Base-by-base conservation (phyloP, 2,888 invertebrate species). In the Sarcophaga carnaria region DNA sequence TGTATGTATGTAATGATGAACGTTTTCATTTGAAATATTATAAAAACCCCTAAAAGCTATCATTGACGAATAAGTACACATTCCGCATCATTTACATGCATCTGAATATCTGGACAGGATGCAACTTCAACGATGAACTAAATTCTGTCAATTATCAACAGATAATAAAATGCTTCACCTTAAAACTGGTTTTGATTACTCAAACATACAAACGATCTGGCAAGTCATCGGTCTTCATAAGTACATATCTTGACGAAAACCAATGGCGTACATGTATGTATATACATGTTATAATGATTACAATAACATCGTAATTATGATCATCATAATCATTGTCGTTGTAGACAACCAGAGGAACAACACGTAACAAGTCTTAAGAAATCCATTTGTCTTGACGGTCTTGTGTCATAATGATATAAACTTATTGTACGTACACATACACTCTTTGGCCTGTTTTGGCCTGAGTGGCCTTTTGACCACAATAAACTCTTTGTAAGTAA, bases 391-490 rank as follows among this genome's bases (percentile, higher is more conserved):
- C 22, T 22, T 22, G 14, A 74, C 64, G 80, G 67, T 47, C 74
- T 74, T 80, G 74, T 80, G 66, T 80, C 74, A 79, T 79, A 79
- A 79, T 63, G 70, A 64, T 64, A 71, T 22, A 14, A 27, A 59
- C 62, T 10, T 20, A n/a, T 25, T 6, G 27, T 27, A 54, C 17
- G 14, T 10, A 63, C 22, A 62, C 62, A 45, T 14, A 54, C 59
- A 77, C 66, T 27, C 64, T 71, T 71, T 71, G 79, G 54, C 49
- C 25, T 37, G 63, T 63, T 11, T 72, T 69, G 67, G 59, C 54
- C 64, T 59, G 76, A 20, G 27, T 70, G 22, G n/a, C 25, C n/a
- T 20, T 17, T 25, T 47, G 64, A 45, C n/a, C 17, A 17, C 14
- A 54, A 54, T 17, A 54, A 54, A 54, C 17, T 54, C 17, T 14